A percentile compares a stretch with the other conserved stretches of the same genome.
phyloP scores from a whole-genome alignment of 2,113 vertebrate genomes.

The Ptilonorhynchus violaceus region DNA sequence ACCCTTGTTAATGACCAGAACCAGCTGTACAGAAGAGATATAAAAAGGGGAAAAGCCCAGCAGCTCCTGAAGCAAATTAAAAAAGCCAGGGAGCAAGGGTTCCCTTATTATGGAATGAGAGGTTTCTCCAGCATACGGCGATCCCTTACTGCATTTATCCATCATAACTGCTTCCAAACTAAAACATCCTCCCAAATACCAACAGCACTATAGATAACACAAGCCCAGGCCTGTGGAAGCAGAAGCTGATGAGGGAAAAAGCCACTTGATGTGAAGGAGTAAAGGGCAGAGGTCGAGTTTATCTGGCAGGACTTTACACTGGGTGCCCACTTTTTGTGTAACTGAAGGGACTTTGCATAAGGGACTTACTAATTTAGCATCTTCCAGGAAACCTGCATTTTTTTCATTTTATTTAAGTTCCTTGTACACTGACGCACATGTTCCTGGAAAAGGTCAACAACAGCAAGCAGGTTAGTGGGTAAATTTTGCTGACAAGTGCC shows the following conservation, averaged over 20 bases:
- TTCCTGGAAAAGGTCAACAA: conserved; percentile 51
- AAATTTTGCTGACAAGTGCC: neutral
- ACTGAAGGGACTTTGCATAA: conserved; percentile 3
- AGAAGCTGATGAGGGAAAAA: neutral
- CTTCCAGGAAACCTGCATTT: conserved; percentile 10
- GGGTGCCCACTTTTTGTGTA: neutral
- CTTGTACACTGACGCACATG: neutral
- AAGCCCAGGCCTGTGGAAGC: neutral
- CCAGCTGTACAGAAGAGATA: neutral
- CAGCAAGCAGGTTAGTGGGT: neutral
- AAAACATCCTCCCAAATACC: neutral
- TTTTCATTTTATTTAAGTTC: conserved; percentile 21
- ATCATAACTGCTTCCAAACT: neutral
- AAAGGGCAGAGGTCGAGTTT: neutral
- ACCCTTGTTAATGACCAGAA: neutral
- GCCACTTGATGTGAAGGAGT: neutral
- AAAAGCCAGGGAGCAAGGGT: neutral
- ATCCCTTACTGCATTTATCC: neutral
- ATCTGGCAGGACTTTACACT: neutral
- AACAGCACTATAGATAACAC: fast-evolving
- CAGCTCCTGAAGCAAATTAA: neutral
- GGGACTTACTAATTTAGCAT: neutral
- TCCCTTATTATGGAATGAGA: neutral
- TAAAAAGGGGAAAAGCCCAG: neutral
- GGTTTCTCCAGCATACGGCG: neutral